A percentile compares a stretch with the other conserved stretches of the same genome.
Evolutionary conservation across 1,140 invertebrate species (phyloP).

Genomic region (Tribolium madens): DNA sequence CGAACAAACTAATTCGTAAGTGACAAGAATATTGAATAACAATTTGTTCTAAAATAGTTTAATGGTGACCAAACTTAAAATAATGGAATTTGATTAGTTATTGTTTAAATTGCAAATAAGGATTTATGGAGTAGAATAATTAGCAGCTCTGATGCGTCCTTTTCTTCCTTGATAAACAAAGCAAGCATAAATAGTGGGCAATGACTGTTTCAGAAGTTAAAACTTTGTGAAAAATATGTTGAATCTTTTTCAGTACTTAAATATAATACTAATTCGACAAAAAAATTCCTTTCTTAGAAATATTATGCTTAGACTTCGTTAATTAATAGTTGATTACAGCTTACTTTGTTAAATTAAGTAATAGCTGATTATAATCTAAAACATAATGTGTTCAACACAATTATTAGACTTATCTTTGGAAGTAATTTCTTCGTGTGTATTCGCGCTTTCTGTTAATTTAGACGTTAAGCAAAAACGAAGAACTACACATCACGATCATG

Average conservation of each 20-base stretch:
- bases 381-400: neutral
- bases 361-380: neutral
- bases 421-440: conserved; percentile 18
- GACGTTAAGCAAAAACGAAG: conserved; percentile 37
- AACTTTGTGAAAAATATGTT: too few relatives aligned
- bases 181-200: too few relatives aligned
- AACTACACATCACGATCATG: conserved; percentile 24
- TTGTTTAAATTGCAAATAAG: neutral
- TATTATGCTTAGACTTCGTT: too few relatives aligned
- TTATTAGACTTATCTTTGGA: conserved; percentile 18
- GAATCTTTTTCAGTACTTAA: too few relatives aligned
- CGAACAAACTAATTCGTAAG: neutral
- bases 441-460: conserved; percentile 36
- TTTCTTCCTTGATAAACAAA: too few relatives aligned
- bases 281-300: too few relatives aligned
- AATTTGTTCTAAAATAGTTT: neutral
- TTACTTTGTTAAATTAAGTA: neutral
- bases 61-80: neutral
- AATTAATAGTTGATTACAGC: neutral
- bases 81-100: neutral
- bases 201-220: too few relatives aligned
- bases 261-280: too few relatives aligned
- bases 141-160: neutral
- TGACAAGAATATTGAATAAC: neutral
- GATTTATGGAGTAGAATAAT: neutral